Conservation (phyloP, 2,113 vertebrate species). For the Barbus barbus region DNA sequence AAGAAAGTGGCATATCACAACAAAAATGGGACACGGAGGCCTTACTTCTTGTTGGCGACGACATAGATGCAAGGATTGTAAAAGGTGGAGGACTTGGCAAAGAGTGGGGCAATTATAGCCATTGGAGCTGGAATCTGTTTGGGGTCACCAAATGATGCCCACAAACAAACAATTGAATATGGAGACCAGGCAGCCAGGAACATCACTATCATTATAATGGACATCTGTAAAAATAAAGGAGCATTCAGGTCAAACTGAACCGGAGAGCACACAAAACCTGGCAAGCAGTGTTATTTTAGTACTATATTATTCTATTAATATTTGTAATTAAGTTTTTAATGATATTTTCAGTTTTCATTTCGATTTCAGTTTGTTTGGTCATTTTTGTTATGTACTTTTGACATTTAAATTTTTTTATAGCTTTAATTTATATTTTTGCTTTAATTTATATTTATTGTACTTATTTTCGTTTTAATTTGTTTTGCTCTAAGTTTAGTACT, state of each 20-base stretch:
- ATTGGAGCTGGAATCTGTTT: slow-evolving; percentile 85
- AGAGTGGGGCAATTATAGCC: slow-evolving; percentile 96
- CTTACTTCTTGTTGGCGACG: slow-evolving; percentile 94
- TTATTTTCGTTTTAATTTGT: no score
- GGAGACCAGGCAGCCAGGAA: slow-evolving; percentile 97
- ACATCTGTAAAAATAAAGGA: slow-evolving; percentile 83
- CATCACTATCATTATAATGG: slow-evolving; percentile 93
- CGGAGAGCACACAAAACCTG: neutral
- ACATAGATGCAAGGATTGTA: slow-evolving; percentile 99
- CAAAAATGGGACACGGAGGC: neutral
- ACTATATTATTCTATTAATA: neutral
- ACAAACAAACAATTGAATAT: slow-evolving; percentile 93
- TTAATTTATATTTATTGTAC: neutral
- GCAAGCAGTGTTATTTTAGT: neutral
- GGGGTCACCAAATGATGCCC: slow-evolving; percentile 94
- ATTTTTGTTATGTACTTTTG: neutral
- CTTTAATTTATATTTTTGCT: neutral
- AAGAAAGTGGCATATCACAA: neutral
- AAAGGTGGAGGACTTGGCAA: slow-evolving; percentile 97
- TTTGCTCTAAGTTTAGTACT: neutral
- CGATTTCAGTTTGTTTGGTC: neutral
- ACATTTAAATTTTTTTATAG: neutral
- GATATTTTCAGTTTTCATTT: neutral
- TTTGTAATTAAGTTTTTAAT: neutral
- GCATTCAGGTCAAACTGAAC: neutral